Base-by-base conservation (phyloP, 2,797 vertebrate genomes). In the Tarsius wallacei region DNA sequence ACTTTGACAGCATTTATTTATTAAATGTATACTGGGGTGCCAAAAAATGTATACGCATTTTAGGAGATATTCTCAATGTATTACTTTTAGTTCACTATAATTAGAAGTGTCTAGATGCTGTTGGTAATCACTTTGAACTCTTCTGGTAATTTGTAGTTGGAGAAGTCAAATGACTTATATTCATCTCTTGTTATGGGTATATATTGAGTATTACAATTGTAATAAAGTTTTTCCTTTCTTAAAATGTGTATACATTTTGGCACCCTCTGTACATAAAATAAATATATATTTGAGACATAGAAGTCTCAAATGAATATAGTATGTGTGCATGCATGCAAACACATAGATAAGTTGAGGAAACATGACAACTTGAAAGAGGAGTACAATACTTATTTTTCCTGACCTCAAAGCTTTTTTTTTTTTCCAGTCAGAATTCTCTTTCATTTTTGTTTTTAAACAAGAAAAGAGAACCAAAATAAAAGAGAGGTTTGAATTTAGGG, bases 401-500 rank as follows among this genome's bases (percentile, higher is more conserved):
- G 59, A 93, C 33, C 74, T 96, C 15, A 70, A 59, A 88, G 28
- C 9, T 53, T 82, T 80, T n/a, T 83, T 63, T n/a, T 83, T 57
- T 24, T 57, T 28, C 51, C 71, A 36, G 4, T 93, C 90, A 83
- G 47, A 5, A 42, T 78, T 26, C 28, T n/a, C 33, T 47, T 61
- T 61, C 51, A 61, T 64, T 77, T 90, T 73, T 31, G 33, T 94
- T 80, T 8, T 17, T 28, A 71, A 94, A 93, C 33, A 94, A 94
- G 86, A 89, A 77, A 93, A 83, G n/a, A 95, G 33, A 88, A 93
- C 68, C 90, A 49, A 88, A 90, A 86, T 19, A 81, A n/a, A 64
- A n/a, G 83, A 66, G 61, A 71, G 10, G 70, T 89, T 94, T 96
- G 53, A 95, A 77, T 81, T 91, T 84, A 91, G 36, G 31, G 49